Conservation (phyloP, 2,888 invertebrate species). For the Cyrtodaria siliqua region DNA sequence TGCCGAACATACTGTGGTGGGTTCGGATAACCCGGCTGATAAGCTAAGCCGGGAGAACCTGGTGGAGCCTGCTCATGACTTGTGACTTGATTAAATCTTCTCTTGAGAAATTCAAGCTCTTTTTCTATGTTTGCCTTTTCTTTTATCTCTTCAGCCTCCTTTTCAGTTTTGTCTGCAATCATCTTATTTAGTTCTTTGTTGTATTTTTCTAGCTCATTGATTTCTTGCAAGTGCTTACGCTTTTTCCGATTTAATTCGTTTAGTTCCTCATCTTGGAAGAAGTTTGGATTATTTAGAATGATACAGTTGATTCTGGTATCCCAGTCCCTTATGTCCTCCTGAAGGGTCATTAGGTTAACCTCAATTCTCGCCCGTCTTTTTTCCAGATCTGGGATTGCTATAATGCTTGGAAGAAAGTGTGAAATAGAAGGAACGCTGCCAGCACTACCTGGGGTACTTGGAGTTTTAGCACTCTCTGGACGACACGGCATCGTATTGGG, state of each 20-base stretch:
- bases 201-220: slow-evolving; percentile 64
- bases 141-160: not conserved
- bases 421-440: too few relatives aligned
- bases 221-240: slow-evolving; percentile 67
- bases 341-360: slow-evolving; percentile 61
- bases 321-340: slow-evolving; percentile 68
- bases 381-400: slow-evolving; percentile 64
- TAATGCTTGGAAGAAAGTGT: slow-evolving; percentile 30
- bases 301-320: slow-evolving; percentile 65
- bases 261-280: slow-evolving; percentile 72
- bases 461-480: too few relatives aligned
- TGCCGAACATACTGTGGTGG: not conserved
- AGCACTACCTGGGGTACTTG: too few relatives aligned
- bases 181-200: slow-evolving; percentile 56
- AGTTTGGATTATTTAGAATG: slow-evolving; percentile 67
- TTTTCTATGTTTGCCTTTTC: slow-evolving; percentile 21
- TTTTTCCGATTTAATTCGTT: slow-evolving; percentile 65
- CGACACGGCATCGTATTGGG: too few relatives aligned
- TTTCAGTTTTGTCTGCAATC: slow-evolving; percentile 19
- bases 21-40: not conserved
- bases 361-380: slow-evolving; percentile 67
- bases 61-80: slow-evolving; percentile 2
- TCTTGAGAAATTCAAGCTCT: slow-evolving; percentile 16
- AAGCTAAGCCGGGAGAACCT: not conserved
- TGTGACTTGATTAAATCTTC: not conserved